Base-by-base conservation (phyloP, 1,140 invertebrate genomes). In the Monochamus saltuarius region DNA sequence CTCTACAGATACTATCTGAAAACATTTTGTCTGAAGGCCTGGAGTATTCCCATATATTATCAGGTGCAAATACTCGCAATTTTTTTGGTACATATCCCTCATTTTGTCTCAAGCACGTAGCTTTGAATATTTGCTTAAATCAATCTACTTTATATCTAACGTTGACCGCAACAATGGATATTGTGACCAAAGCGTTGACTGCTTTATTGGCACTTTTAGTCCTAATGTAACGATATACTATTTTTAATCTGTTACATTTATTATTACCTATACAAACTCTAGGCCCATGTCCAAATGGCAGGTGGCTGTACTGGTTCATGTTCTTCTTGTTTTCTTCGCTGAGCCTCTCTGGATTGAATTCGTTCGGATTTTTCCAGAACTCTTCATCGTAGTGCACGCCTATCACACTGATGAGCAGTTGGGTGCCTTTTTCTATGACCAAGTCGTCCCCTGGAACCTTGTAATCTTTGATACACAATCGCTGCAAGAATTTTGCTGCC, bases 221-320 rank as follows among this genome's bases (percentile, higher is more conserved):
- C n/a, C n/a, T n/a, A n/a, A n/a, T n/a, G n/a, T n/a, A n/a, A n/a
- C n/a, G n/a, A n/a, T n/a, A n/a, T n/a, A n/a, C n/a, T n/a, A n/a
- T n/a, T n/a, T n/a, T n/a, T n/a, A n/a, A 29, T 29, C 2, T 29
- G 2, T 29, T 29, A 29, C 14, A n/a, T 45, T 13, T 14, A 29
- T 29, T 3, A 2, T 29, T 7, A 13, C 81, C 81, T 80, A 88
- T 86, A 70, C 87, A 89, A 59, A 85, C 84, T 43, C 86, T 75
- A 3, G 84, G 82, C 9, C 87, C 88, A 55, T 84, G 84, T 7
- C 85, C 86, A 70, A 90, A 89, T 7, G 87, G 86, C 56, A 86
- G 69, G 65, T 83, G 89, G 0, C 80, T 78, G 7, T 66, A 68
- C 35, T 73, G 70, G 51, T 61, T 58, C 37, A 78, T 72, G 43